Conservation (phyloP, 1,140 invertebrate genomes). For the Drosophila cardini region DNA sequence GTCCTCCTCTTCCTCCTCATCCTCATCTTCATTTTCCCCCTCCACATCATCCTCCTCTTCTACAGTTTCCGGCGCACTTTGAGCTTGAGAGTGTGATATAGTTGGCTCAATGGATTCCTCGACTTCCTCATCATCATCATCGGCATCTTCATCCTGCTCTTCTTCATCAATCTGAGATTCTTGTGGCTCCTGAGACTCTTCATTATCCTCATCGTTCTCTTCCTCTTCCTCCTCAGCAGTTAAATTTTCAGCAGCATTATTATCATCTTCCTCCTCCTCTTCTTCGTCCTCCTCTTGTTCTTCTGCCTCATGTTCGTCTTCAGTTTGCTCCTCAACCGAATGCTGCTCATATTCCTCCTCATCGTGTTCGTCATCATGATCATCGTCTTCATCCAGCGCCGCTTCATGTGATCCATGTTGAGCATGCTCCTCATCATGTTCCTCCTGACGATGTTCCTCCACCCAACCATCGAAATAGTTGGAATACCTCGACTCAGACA, state of each 20-base stretch:
- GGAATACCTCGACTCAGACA: conserved; percentile 89
- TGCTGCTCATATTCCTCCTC: conserved; percentile 73
- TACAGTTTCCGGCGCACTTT: conserved; percentile 36
- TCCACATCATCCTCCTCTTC: conserved; percentile 54
- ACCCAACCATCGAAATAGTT: conserved; percentile 91
- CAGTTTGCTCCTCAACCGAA: conserved; percentile 76
- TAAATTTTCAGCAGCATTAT: conserved; percentile 83
- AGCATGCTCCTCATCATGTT: conserved; percentile 85
- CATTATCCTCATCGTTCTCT: conserved; percentile 37
- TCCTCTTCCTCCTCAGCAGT: conserved; percentile 72
- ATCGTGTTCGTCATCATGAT: conserved; percentile 79
- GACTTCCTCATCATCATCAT: conserved; percentile 54
- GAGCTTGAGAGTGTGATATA: conserved; percentile 33
- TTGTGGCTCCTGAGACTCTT: conserved; percentile 43
- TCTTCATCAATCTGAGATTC: conserved; percentile 52
- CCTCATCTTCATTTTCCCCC: conserved; percentile 48
- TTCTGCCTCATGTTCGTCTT: conserved; percentile 55
- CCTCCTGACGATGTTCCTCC: conserved; percentile 87
- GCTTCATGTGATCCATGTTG: conserved; percentile 83
- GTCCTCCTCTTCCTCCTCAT: conserved; percentile 37
- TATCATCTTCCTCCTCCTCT: conserved; percentile 72
- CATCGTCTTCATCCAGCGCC: conserved; percentile 74
- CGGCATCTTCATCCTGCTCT: conserved; percentile 54
- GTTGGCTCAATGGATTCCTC: conserved; percentile 54
- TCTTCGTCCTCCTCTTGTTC: conserved; percentile 73